These are phyloP conservation scores for Pycnomerus fuliginosus DNA, from an alignment of 2,888 invertebrate genomes.

Conservation along the genomic window DNA sequence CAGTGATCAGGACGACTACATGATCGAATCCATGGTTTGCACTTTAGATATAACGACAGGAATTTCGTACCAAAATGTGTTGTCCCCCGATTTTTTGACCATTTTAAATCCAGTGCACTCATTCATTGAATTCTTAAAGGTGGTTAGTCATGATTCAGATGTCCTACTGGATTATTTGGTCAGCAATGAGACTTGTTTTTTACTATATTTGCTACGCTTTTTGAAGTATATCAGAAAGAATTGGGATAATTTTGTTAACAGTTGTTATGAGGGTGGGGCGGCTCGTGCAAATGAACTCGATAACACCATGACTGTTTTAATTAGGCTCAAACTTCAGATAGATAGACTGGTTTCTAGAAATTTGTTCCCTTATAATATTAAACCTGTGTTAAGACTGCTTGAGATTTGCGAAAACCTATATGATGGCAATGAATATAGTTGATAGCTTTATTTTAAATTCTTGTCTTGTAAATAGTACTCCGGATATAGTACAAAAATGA, in stretches of 20 bases:
- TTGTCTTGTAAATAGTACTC: too few relatives aligned
- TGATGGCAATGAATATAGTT: constrained; percentile 80
- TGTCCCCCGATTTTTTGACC: constrained; percentile 75
- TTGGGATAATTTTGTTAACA: constrained; percentile 79
- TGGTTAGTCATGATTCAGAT: constrained; percentile 79
- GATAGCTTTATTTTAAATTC: constrained; percentile 48
- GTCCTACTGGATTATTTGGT: constrained; percentile 82
- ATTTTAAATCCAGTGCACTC: constrained; percentile 84
- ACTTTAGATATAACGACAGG: constrained; percentile 85
- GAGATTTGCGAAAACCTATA: constrained; percentile 84
- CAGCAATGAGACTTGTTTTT: constrained; percentile 88
- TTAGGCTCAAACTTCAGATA: constrained; percentile 75
- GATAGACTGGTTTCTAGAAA: constrained; percentile 79
- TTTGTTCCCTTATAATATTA: constrained; percentile 87
- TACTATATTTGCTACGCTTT: constrained; percentile 79
- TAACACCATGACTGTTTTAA: constrained; percentile 81
- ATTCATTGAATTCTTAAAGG: constrained; percentile 83
- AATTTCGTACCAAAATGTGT: constrained; percentile 77
- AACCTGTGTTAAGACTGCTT: constrained; percentile 78
- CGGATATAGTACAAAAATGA: too few relatives aligned
- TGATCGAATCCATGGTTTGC: constrained; percentile 91
- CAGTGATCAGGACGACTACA: constrained; percentile 87
- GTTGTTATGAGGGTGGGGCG: constrained; percentile 64
- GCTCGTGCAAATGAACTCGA: constrained; percentile 61
- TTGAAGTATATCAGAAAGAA: constrained; percentile 81